A percentile compares a stretch with the other conserved stretches of the same genome.
These are phyloP conservation scores for Diachasma alloeum DNA, from an alignment of 1,140 invertebrate species.

Conservation along the genomic window DNA sequence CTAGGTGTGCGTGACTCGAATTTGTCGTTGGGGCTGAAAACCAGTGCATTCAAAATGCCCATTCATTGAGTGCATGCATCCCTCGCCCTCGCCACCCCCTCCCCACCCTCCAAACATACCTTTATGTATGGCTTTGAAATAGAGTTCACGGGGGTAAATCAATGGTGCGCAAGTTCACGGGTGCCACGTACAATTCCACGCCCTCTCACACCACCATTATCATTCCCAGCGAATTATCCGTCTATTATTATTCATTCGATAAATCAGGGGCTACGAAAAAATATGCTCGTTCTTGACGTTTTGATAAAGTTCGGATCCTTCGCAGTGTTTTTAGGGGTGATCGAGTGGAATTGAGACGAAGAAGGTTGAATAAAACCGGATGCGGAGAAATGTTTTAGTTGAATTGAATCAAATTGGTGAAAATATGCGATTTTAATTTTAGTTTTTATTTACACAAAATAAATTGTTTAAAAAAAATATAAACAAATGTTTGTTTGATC, in stretches of 20 bases:
- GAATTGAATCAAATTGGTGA: too few species aligned
- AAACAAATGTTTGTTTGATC: too few species aligned
- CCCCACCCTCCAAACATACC: not conserved
- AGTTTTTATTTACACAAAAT: too few species aligned
- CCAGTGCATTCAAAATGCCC: constrained; percentile 24
- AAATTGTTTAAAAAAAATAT: too few species aligned
- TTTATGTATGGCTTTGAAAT: not conserved
- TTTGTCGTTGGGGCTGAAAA: constrained; percentile 31
- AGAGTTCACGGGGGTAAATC: not conserved
- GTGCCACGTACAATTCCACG: not conserved
- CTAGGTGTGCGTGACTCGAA: constrained; percentile 20
- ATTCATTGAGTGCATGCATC: constrained; percentile 31
- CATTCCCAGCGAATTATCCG: not conserved
- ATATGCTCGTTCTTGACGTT: not conserved
- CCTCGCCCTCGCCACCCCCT: too few species aligned
- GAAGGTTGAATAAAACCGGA: too few species aligned
- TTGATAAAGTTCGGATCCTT: not conserved
- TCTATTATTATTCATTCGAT: not conserved
- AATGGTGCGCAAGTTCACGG: not conserved
- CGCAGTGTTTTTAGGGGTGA: not conserved
- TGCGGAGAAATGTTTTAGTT: too few species aligned
- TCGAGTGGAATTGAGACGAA: not conserved
- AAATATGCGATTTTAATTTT: too few species aligned
- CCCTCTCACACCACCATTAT: not conserved
- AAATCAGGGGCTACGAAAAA: not conserved